A percentile compares a stretch with the other conserved stretches of the same genome.
Evolutionary conservation across 30 jellyfish, hydroid and myxozoan species (phyloP).

Genomic region (Hydractinia echinata): DNA sequence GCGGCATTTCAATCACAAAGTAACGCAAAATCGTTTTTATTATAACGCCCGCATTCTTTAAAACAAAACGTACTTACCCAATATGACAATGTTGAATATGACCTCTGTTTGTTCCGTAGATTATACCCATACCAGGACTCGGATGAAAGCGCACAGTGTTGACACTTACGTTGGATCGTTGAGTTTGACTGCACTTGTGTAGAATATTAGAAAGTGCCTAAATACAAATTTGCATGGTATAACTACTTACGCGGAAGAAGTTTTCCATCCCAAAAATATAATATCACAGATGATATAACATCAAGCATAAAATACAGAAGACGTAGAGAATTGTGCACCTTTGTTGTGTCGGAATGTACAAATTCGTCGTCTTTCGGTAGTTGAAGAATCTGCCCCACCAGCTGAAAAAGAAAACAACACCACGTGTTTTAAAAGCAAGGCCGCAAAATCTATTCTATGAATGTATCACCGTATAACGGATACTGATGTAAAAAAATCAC

Average conservation of each 20-base stretch:
- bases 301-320: neutral
- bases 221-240: neutral
- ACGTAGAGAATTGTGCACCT: constrained; percentile 25
- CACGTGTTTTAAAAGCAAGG: neutral
- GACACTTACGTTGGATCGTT: constrained; percentile 53
- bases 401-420: constrained; percentile 21
- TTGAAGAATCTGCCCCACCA: constrained; percentile 52
- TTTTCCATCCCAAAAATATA: neutral
- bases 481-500: neutral
- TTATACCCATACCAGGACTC: constrained; percentile 72
- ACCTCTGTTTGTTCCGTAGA: constrained; percentile 89
- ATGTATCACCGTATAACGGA: too few relatives aligned
- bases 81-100: constrained; percentile 67
- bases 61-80: constrained; percentile 45
- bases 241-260: neutral
- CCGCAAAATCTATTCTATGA: neutral
- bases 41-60: too few relatives aligned
- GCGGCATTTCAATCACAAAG: too few relatives aligned
- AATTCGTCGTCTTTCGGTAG: constrained; percentile 39
- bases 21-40: too few relatives aligned
- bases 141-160: constrained; percentile 91
- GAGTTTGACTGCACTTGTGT: constrained; percentile 34
- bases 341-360: neutral
- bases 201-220: constrained; percentile 49
- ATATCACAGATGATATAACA: too few relatives aligned